A percentile compares a stretch with the other conserved stretches of the same genome.
Evolutionary conservation across 2,888 invertebrate species (phyloP).

Genomic region (Panorpa germanica): DNA sequence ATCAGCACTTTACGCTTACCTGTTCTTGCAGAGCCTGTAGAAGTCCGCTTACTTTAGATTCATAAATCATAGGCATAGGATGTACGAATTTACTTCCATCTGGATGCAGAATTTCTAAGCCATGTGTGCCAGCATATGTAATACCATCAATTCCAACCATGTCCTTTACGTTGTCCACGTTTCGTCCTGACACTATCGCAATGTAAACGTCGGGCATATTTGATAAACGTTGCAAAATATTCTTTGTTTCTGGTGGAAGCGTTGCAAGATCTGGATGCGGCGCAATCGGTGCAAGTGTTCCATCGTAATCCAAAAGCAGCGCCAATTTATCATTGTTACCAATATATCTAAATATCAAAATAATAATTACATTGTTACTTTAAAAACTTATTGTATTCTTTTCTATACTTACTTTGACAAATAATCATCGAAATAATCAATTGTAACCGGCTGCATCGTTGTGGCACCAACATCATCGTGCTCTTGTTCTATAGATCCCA

Average conservation of each 20-base stretch:
- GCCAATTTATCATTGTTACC: conserved; percentile 74
- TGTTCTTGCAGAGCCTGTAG: conserved; percentile 66
- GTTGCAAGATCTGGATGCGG: conserved; percentile 81
- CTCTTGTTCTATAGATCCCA: conserved; percentile 67
- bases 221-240: conserved; percentile 61
- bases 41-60: conserved; percentile 57
- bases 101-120: conserved; percentile 72
- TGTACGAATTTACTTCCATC: conserved; percentile 82
- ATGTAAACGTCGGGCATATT: conserved; percentile 77
- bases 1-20: conserved; percentile 22
- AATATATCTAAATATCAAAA: conserved; percentile 42
- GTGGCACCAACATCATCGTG: conserved; percentile 69
- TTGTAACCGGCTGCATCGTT: conserved; percentile 75
- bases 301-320: conserved; percentile 69
- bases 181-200: conserved; percentile 70
- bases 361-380: neutral
- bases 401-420: conserved; percentile 49
- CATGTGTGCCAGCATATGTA: conserved; percentile 81
- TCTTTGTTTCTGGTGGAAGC: conserved; percentile 66
- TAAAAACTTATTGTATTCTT: conserved; percentile 2
- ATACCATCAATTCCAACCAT: conserved; percentile 86
- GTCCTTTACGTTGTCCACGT: conserved; percentile 70
- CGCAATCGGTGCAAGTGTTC: conserved; percentile 74
- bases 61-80: conserved; percentile 74
- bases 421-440: conserved; percentile 81